Percentiles rank a stretch among this genome's conserved stretches.
Evolutionary conservation across 1,140 invertebrate species (phyloP).

Genomic region (Drosophila serrata): DNA sequence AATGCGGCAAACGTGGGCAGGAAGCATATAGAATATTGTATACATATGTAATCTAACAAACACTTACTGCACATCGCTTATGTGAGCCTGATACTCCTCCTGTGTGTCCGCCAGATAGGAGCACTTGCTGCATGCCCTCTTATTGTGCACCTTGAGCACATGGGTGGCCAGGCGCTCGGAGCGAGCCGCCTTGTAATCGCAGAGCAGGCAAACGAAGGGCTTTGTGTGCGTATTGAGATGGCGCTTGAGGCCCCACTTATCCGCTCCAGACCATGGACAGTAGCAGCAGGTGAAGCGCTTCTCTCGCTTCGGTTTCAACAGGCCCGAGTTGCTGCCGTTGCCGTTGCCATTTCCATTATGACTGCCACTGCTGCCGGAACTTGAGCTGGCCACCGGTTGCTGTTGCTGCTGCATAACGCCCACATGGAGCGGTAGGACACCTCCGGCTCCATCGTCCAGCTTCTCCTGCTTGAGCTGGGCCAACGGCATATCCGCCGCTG

Average conservation of each 20-base stretch:
- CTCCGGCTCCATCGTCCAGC: constrained; percentile 67
- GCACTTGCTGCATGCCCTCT: constrained; percentile 94
- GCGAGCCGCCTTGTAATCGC: constrained; percentile 96
- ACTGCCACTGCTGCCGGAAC: constrained; percentile 62
- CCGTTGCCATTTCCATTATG: constrained; percentile 50
- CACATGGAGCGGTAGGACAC: constrained; percentile 61
- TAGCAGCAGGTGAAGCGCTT: constrained; percentile 93
- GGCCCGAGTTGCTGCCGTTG: constrained; percentile 42
- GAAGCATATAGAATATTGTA: not conserved
- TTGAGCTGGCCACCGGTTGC: constrained; percentile 71
- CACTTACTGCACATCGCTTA: constrained; percentile 89
- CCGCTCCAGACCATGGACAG: constrained; percentile 96
- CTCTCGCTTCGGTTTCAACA: constrained; percentile 86
- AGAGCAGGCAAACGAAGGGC: constrained; percentile 94
- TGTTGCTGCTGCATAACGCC: constrained; percentile 55
- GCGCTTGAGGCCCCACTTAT: constrained; percentile 96
- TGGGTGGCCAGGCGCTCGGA: constrained; percentile 94
- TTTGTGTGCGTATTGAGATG: constrained; percentile 97
- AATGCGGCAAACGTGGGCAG: constrained; percentile 13
- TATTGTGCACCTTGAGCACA: constrained; percentile 95
- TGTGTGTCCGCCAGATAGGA: constrained; percentile 93
- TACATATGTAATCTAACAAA: not conserved
- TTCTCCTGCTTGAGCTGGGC: constrained; percentile 84
- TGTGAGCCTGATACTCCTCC: constrained; percentile 91
- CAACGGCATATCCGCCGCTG: constrained; percentile 75